Percentiles rank a stretch among this genome's conserved stretches.
Evolutionary conservation across 2,888 invertebrate genomes (phyloP).

Genomic region (Patella caerulea): DNA sequence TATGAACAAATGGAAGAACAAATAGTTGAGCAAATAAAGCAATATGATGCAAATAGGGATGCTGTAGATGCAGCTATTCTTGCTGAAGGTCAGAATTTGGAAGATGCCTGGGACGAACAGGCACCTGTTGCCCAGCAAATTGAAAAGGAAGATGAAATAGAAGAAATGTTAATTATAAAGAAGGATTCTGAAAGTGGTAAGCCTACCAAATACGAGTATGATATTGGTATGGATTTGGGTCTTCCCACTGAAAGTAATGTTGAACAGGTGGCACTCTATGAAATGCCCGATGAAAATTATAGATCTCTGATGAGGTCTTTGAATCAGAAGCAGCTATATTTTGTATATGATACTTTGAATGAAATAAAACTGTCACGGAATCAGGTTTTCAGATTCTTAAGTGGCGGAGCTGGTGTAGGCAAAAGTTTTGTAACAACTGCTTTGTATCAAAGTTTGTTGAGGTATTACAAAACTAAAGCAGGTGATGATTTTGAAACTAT

Average conservation of each 20-base stretch:
- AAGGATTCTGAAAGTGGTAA: slow-evolving; percentile 8
- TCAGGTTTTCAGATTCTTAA: slow-evolving; percentile 37
- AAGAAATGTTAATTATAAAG: neutral
- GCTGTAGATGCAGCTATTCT: slow-evolving; percentile 30
- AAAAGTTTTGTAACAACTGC: slow-evolving; percentile 39
- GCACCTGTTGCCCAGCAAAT: slow-evolving; percentile 11
- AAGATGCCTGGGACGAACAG: slow-evolving; percentile 35
- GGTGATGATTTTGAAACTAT: slow-evolving; percentile 30
- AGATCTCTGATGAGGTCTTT: slow-evolving; percentile 33
- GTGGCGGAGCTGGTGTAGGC: slow-evolving; percentile 45
- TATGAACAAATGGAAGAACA: slow-evolving; percentile 10
- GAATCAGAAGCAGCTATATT: slow-evolving; percentile 35
- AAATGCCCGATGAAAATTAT: slow-evolving; percentile 37
- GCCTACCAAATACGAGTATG: slow-evolving; percentile 31
- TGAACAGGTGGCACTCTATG: slow-evolving; percentile 21
- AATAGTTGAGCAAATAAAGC: slow-evolving; percentile 25
- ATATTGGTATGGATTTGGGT: slow-evolving; percentile 38
- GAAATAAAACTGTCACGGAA: slow-evolving; percentile 30
- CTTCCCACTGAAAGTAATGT: slow-evolving; percentile 24
- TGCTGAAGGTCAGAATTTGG: slow-evolving; percentile 26
- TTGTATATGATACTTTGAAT: slow-evolving; percentile 37
- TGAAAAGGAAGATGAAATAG: neutral
- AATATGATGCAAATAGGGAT: slow-evolving; percentile 31
- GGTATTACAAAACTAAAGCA: slow-evolving; percentile 32
- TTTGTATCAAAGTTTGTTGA: slow-evolving; percentile 38